These are phyloP conservation scores for Drosophila tristis DNA, from an alignment of 1,140 invertebrate species.

Conservation along the genomic window DNA sequence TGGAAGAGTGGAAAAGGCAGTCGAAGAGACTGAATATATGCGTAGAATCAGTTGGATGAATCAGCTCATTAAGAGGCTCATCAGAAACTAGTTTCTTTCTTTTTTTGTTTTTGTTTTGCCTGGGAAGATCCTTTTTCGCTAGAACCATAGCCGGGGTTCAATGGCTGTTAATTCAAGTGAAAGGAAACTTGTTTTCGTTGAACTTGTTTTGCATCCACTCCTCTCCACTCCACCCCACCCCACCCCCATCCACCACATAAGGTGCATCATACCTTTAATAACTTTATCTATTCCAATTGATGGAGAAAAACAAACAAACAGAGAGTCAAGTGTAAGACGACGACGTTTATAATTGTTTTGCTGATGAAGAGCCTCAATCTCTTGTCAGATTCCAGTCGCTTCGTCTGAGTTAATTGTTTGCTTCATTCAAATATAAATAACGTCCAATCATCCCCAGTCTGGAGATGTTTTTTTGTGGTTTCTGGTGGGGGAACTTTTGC, in stretches of 20 bases:
- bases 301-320: conserved; percentile 11
- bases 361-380: conserved; percentile 28
- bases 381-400: conserved; percentile 38
- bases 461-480: conserved; percentile 27
- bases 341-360: conserved; percentile 25
- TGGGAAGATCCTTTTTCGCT: conserved; percentile 37
- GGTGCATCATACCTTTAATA: conserved; percentile 5
- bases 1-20: neutral
- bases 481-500: conserved; percentile 31
- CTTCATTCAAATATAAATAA: conserved; percentile 13
- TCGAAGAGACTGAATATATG: conserved; percentile 13
- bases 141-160: conserved; percentile 41
- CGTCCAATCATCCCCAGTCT: conserved; percentile 22
- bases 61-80: conserved; percentile 45
- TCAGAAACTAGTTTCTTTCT: conserved; percentile 37
- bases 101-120: no score
- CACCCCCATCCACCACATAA: no score
- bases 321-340: conserved; percentile 23
- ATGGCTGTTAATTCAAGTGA: conserved; percentile 45
- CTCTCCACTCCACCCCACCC: no score
- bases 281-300: conserved; percentile 25
- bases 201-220: conserved; percentile 44
- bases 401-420: conserved; percentile 43
- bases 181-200: conserved; percentile 65
- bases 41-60: conserved; percentile 26